Base-by-base conservation (phyloP, 2,888 invertebrate genomes). In the Hypercompe scribonia region DNA sequence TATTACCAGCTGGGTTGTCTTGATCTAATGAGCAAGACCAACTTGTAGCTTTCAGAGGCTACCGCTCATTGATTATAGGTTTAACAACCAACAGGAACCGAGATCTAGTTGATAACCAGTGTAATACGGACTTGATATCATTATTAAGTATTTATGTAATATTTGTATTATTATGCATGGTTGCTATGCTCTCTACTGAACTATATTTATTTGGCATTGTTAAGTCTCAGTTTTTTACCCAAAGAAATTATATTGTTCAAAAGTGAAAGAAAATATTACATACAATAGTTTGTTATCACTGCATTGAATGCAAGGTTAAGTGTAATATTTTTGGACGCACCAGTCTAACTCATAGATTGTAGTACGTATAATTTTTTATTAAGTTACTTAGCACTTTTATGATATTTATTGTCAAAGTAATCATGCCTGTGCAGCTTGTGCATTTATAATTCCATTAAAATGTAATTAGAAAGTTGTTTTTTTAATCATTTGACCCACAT, bases 381-480 rank as follows among this genome's bases (percentile, higher is more conserved):
- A 91, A 91, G 90, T 93, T 91, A 92, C 91, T 92, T 91, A 92
- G 94, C 94, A 94, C 93, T 90, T 89, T 90, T 88, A 92, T 88
- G 84, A 89, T 94, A 93, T 93, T 93, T 94, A 94, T 94, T 94
- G 89, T 92, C 86, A 88, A 90, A 91, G 91, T 92, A 91, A 92
- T 91, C 89, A 92, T 94, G 93, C 92, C 89, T 91, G 86, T 88
- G 91, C 93, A 91, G 94, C 94, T 94, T 94, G 87, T 92, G 94
- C 94, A 91, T 95, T 94, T 94, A 92, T 93, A 91, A 95, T 94
- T 94, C 94, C 92, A 95, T 88, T 95, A 95, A 95, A 95, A 90
- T 94, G 91, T 95, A 92, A 95, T 95, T 95, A 94, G 90, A 91
- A 89, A 46, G 65, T 77, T 78, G 82, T 87, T 84, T 81, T 72